These are phyloP conservation scores for Epizoanthus scotinus DNA, from an alignment of 92 coral and sea anemone species.

Conservation along the genomic window DNA sequence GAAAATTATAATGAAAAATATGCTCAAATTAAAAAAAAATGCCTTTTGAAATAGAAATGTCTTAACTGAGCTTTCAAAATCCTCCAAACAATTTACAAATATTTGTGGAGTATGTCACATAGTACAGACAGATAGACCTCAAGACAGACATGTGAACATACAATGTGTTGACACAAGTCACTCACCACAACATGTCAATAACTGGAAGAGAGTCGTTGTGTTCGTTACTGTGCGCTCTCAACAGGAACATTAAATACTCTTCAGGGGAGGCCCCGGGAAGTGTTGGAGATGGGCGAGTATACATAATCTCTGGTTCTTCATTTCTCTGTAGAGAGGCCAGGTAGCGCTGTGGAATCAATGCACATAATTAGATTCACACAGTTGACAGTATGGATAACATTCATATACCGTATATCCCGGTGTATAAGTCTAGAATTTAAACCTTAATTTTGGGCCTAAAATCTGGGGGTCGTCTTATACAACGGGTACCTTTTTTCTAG, in stretches of 20 bases:
- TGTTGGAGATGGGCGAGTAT: slow-evolving; percentile 64
- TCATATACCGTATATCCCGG: no score
- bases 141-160: no score
- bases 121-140: no score
- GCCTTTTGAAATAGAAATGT: no score
- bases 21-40: no score
- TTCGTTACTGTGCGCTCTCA: slow-evolving; percentile 78
- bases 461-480: no score
- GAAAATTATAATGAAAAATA: no score
- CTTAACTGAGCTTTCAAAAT: no score
- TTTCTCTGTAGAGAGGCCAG: slow-evolving; percentile 70
- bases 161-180: not conserved
- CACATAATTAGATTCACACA: not conserved
- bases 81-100: no score
- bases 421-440: no score
- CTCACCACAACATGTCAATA: slow-evolving; percentile 87
- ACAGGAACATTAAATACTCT: slow-evolving; percentile 84
- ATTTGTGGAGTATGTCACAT: not conserved
- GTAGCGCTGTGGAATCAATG: slow-evolving; percentile 59
- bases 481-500: no score
- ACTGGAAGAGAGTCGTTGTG: slow-evolving; percentile 88
- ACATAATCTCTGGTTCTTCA: slow-evolving; percentile 70
- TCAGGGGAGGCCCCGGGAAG: slow-evolving; percentile 90
- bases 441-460: no score
- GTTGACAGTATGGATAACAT: not conserved